Base-by-base conservation (phyloP, 2,113 vertebrate species). In the Marmota flaviventris region DNA sequence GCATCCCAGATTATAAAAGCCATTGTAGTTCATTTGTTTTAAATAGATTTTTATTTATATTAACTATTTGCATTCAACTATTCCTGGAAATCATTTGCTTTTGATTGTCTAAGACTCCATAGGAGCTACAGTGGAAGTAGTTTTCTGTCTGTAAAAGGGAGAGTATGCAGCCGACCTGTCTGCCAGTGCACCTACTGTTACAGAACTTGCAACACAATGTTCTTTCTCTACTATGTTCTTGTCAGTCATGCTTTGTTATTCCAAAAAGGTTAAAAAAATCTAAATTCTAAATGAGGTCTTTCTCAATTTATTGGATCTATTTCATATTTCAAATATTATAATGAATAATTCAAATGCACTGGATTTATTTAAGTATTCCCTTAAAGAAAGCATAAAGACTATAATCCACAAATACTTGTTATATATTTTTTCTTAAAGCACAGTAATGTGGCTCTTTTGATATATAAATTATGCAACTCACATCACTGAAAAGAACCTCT, bases 331-430 rank as follows among this genome's bases (percentile, higher is more conserved):
- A 92, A 86, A 94, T 85, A 84, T 13, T 79, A 0, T 78, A 95
- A 91, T 89, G 85, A 93, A 92, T 96, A 96, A 89, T 91, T 90
- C 79, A 94, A 67, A 79, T 72, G 39, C 34, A 95, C 24, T 82
- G 42, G 69, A 70, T 86, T 70, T 83, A 58, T 69, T 83, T 85
- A 95, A 65, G 12, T 39, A 67, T 83, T 92, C 42, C 48, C 14
- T 95, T 14, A 9, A 79, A 78, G 4, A 94, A 91, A 37, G 5
- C 39, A 93, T 75, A 72, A 89, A 85, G 84, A n/a, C 45, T 75
- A 67, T 32, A 96, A 85, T 85, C 14, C 29, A 61, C 0, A 95
- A 53, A 39, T 88, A 85, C 13, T 67, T 85, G 67, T 25, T 45
- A 51, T 12, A 53, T 67, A 39, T 39, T 39, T n/a, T 86, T 58